A percentile compares a stretch with the other conserved stretches of the same genome.
These are phyloP conservation scores for Zonitis immaculata DNA, from an alignment of 2,888 invertebrate species.

Conservation along the genomic window DNA sequence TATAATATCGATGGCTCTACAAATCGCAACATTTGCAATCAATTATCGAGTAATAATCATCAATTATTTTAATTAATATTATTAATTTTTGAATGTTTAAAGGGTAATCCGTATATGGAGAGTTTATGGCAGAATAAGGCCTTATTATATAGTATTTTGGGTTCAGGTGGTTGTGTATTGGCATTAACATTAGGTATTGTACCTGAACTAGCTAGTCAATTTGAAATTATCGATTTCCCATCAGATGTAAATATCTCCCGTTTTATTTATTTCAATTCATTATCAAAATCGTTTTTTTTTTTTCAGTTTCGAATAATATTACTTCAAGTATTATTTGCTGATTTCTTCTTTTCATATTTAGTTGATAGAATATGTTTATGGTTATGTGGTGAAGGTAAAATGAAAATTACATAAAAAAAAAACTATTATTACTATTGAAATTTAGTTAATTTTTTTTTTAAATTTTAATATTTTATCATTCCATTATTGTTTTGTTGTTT, in stretches of 20 bases:
- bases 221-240: conserved; percentile 95
- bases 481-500: not conserved
- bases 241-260: conserved; percentile 64
- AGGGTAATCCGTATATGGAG: conserved; percentile 99
- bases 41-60: conserved; percentile 81
- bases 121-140: conserved; percentile 88
- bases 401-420: conserved; percentile 30
- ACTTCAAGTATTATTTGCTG: conserved; percentile 75
- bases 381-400: conserved; percentile 78
- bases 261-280: conserved; percentile 4
- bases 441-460: not conserved
- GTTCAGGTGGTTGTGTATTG: conserved; percentile 77
- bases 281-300: conserved; percentile 47
- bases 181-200: conserved; percentile 78
- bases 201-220: conserved; percentile 81
- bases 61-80: too few species aligned
- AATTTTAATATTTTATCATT: not conserved
- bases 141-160: conserved; percentile 82
- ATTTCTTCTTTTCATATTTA: conserved; percentile 79
- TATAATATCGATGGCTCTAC: conserved; percentile 94
- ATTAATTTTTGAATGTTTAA: conserved; percentile 29
- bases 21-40: conserved; percentile 97
- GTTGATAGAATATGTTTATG: conserved; percentile 82
- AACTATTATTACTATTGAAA: not conserved
- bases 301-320: conserved; percentile 90